These are phyloP conservation scores for Electrophaes corylata DNA, from an alignment of 2,888 invertebrate genomes.

Conservation along the genomic window DNA sequence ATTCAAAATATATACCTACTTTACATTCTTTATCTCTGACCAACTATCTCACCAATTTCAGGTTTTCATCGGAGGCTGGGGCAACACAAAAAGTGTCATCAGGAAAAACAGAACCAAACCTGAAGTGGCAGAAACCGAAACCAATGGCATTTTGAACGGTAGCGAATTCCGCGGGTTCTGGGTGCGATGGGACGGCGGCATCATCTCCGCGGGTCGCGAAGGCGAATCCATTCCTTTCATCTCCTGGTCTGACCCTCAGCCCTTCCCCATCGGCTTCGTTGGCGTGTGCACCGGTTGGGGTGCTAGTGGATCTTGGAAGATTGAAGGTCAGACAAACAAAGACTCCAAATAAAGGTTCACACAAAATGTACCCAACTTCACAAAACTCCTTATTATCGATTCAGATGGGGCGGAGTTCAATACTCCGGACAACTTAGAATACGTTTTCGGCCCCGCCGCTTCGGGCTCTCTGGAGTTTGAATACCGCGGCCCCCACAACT, in stretches of 20 bases:
- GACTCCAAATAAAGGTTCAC: conserved; percentile 7
- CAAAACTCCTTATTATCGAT: conserved; percentile 61
- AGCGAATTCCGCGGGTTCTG: conserved; percentile 93
- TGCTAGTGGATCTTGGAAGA: conserved; percentile 91
- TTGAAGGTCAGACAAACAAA: conserved; percentile 85
- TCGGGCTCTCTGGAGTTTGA: conserved; percentile 82
- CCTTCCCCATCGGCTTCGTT: conserved; percentile 88
- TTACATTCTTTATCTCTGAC: not conserved
- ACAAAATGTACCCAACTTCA: conserved; percentile 80
- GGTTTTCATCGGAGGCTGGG: conserved; percentile 95
- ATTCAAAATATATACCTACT: too few relatives aligned
- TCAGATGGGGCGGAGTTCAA: conserved; percentile 82
- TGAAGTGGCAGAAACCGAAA: conserved; percentile 88
- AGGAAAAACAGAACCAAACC: conserved; percentile 91
- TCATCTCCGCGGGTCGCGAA: conserved; percentile 89
- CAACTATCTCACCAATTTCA: conserved; percentile 45
- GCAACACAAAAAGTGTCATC: conserved; percentile 92
- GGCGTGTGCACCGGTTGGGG: conserved; percentile 96
- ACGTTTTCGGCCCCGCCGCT: conserved; percentile 83
- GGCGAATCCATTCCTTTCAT: conserved; percentile 89
- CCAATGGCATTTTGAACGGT: conserved; percentile 88
- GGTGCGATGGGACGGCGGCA: conserved; percentile 90
- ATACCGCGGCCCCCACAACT: conserved; percentile 86
- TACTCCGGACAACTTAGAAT: conserved; percentile 84
- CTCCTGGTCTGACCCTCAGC: conserved; percentile 88